Conservation (phyloP, 1,140 invertebrate genomes). For the Harlomillsia oculata region DNA sequence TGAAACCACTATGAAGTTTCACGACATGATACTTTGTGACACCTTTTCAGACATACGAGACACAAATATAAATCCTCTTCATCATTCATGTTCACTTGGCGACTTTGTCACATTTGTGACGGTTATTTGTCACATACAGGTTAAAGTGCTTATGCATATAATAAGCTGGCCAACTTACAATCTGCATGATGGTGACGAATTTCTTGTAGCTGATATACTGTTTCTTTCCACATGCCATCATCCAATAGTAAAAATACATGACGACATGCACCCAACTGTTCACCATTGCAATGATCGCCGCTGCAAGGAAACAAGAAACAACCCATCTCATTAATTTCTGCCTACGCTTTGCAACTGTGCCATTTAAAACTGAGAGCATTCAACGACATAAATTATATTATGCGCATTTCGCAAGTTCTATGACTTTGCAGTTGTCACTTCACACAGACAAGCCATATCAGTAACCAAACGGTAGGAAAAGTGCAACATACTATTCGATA, state of each 20-base stretch:
- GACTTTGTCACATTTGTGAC: too few species aligned
- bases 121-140: too few species aligned
- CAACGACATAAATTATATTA: too few species aligned
- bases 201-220: conserved; percentile 91
- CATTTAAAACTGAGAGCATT: too few species aligned
- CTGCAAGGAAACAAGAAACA: conserved; percentile 52
- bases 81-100: too few species aligned
- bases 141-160: conserved; percentile 3
- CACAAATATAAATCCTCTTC: too few species aligned
- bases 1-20: too few species aligned
- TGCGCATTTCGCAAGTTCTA: too few species aligned
- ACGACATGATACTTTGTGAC: too few species aligned
- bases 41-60: too few species aligned
- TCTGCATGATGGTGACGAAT: conserved; percentile 76
- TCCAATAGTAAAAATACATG: conserved; percentile 87
- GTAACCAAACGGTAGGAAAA: not conserved
- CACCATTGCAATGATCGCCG: conserved; percentile 74
- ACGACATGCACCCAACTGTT: conserved; percentile 85
- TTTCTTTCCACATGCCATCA: conserved; percentile 68
- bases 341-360: too few species aligned
- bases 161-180: conserved; percentile 40
- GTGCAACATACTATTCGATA: not conserved
- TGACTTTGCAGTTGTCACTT: too few species aligned
- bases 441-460: not conserved
- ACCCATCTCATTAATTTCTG: conserved; percentile 1